Conservation (phyloP, 2,888 invertebrate genomes). For the Omphaloscelis lunosa region DNA sequence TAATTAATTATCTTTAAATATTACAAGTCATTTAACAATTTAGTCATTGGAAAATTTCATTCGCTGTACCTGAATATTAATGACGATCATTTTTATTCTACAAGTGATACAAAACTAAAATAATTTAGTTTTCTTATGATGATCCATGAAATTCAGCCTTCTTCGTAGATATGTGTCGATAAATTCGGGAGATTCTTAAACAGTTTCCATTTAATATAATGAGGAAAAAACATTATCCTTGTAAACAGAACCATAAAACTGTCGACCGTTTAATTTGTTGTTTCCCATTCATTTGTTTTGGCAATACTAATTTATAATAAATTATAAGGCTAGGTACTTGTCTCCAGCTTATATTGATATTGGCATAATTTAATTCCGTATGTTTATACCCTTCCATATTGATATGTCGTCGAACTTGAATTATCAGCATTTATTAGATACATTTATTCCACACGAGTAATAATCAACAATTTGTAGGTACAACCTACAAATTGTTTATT, state of each 20-base stretch:
- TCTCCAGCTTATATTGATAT: not conserved
- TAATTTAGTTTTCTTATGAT: no score
- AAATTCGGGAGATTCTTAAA: no score
- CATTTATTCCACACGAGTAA: not conserved
- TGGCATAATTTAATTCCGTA: not conserved
- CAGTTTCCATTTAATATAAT: constrained; percentile 1
- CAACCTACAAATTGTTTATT: not conserved
- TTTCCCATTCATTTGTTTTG: constrained; percentile 42
- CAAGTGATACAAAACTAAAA: not conserved
- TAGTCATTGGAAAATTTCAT: no score
- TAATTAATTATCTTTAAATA: no score
- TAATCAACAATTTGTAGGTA: not conserved
- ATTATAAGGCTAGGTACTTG: not conserved
- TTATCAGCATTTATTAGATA: not conserved
- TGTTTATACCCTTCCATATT: not conserved
- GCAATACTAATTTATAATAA: constrained; percentile 13
- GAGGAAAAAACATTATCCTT: constrained; percentile 7
- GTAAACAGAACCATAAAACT: constrained; percentile 56
- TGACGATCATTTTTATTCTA: not conserved
- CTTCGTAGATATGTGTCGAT: no score
- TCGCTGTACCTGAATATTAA: not conserved
- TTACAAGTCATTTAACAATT: no score
- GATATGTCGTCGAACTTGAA: not conserved
- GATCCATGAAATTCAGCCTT: not conserved
- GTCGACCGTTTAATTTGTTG: constrained; percentile 42